A percentile compares a stretch with the other conserved stretches of the same genome.
These are phyloP conservation scores for Dryadula phaetusa DNA, from an alignment of 2,888 invertebrate genomes.

Conservation along the genomic window DNA sequence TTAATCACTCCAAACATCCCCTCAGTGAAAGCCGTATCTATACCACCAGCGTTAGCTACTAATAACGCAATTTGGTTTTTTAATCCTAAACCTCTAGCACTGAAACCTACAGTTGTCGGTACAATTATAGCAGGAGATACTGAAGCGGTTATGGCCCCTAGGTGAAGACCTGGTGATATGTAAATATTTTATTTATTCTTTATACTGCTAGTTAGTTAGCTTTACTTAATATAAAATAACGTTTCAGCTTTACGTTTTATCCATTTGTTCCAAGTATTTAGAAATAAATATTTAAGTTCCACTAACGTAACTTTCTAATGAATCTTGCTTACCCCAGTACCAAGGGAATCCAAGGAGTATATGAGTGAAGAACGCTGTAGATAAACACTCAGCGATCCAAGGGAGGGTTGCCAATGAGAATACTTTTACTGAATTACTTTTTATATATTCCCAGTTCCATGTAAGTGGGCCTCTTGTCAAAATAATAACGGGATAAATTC, in stretches of 20 bases:
- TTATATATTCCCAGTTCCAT: conserved; percentile 81
- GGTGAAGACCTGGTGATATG: conserved; percentile 84
- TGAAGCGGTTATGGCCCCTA: conserved; percentile 94
- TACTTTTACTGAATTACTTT: conserved; percentile 75
- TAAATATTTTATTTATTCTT: too few relatives aligned
- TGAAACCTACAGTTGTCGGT: conserved; percentile 92
- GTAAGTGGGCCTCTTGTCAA: conserved; percentile 77
- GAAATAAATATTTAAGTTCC: conserved; percentile 20
- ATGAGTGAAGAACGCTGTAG: conserved; percentile 71
- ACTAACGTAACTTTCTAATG: conserved; percentile 31
- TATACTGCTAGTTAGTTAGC: too few relatives aligned
- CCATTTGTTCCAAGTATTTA: conserved; percentile 13
- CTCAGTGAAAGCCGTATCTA: conserved; percentile 97
- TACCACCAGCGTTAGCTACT: conserved; percentile 96
- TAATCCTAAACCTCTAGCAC: conserved; percentile 92
- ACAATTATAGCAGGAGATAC: conserved; percentile 98
- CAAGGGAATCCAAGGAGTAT: conserved; percentile 75
- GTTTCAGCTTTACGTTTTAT: neutral
- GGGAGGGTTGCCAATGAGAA: conserved; percentile 79
- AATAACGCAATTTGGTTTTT: conserved; percentile 96
- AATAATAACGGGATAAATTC: conserved; percentile 79
- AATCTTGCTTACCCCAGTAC: conserved; percentile 76
- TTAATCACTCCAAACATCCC: conserved; percentile 95
- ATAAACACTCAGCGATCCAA: conserved; percentile 78
- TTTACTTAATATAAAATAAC: neutral